These are phyloP conservation scores for Lycia hirtaria DNA, from an alignment of 2,888 invertebrate genomes.

Conservation along the genomic window DNA sequence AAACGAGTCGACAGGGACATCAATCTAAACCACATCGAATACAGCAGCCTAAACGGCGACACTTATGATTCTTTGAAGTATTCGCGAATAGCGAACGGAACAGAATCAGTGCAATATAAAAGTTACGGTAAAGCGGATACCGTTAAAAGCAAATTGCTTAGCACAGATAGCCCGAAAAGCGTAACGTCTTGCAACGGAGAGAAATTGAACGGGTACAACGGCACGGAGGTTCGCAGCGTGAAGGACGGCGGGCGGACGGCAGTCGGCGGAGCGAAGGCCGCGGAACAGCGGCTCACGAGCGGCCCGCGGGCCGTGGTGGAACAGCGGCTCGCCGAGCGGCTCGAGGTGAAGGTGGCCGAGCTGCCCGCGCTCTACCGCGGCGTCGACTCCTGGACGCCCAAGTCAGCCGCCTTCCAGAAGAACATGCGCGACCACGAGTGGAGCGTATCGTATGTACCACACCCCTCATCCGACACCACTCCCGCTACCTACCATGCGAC, in stretches of 20 bases:
- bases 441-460: slow-evolving; percentile 84
- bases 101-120: slow-evolving; percentile 82
- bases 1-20: slow-evolving; percentile 78
- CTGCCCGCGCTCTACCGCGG: slow-evolving; percentile 90
- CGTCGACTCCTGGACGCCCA: slow-evolving; percentile 90
- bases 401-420: slow-evolving; percentile 86
- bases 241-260: slow-evolving; percentile 56
- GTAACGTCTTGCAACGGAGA: slow-evolving; percentile 81
- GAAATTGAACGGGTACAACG: slow-evolving; percentile 73
- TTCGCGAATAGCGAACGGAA: slow-evolving; percentile 82
- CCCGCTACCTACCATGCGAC: slow-evolving; percentile 11
- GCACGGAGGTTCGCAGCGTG: slow-evolving; percentile 63
- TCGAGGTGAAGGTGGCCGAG: slow-evolving; percentile 83
- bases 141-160: slow-evolving; percentile 81
- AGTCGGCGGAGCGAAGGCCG: background rate
- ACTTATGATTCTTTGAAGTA: slow-evolving; percentile 81
- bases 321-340: slow-evolving; percentile 78
- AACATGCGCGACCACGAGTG: slow-evolving; percentile 85
- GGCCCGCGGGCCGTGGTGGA: slow-evolving; percentile 77
- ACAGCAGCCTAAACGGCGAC: slow-evolving; percentile 77
- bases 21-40: slow-evolving; percentile 77
- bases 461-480: slow-evolving; percentile 15
- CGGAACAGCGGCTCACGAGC: slow-evolving; percentile 67
- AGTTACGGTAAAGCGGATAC: slow-evolving; percentile 80
- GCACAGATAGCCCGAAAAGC: slow-evolving; percentile 80